phyloP scores from a whole-genome alignment of 2,113 vertebrate species.

The Spilogale gracilis region DNA sequence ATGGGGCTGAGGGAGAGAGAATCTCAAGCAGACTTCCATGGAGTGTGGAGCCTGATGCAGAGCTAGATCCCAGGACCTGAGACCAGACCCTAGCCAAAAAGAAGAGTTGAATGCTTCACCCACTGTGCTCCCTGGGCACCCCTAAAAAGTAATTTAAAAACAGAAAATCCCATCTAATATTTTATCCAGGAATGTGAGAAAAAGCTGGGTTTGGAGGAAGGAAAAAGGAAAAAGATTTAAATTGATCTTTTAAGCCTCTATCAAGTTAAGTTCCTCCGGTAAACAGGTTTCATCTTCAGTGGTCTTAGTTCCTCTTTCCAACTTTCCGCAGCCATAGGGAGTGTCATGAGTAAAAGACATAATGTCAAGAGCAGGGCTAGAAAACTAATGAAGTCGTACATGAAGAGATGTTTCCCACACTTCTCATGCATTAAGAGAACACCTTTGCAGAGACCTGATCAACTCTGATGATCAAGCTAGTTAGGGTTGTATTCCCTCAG shows the following conservation, averaged over 20 bases:
- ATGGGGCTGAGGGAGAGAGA: neutral
- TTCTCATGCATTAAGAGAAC: neutral
- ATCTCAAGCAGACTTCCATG: neutral
- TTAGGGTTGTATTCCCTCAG: neutral
- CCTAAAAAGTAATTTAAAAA: neutral
- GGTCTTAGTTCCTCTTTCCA: neutral
- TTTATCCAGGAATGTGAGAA: neutral
- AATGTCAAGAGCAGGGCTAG: neutral
- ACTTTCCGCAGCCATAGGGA: neutral
- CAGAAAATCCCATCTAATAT: neutral
- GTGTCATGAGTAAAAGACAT: neutral
- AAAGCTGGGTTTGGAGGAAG: neutral
- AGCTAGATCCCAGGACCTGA: neutral
- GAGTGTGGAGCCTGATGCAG: neutral
- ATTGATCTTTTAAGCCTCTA: neutral
- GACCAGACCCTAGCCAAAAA: neutral
- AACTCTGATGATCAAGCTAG: neutral
- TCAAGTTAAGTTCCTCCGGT: neutral
- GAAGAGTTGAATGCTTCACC: neutral
- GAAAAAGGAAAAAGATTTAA: neutral
- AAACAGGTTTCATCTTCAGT: no score
- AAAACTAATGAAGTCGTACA: neutral
- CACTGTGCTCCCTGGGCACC: neutral
- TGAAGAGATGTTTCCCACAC: neutral
- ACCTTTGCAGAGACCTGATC: no score